Evolutionary conservation across 2,797 vertebrate species (phyloP), one percentile per base, ranked within the genome.

Genomic region (Danio jaintianensis): DNA sequence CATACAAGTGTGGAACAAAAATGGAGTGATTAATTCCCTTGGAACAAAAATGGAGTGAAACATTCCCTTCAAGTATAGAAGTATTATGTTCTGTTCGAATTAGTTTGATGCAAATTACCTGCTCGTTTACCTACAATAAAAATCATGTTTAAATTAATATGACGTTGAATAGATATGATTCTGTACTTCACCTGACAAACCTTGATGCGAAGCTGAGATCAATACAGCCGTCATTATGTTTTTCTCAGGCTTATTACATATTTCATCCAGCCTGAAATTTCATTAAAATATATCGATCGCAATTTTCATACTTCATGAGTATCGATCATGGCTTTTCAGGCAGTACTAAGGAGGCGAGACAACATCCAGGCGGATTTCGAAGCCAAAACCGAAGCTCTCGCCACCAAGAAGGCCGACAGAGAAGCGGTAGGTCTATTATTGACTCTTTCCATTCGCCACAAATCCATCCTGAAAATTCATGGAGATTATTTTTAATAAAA

Each of bases 301-400:
- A 40, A 63, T 71, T 18, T 48, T 75, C 72, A 62, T 75, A 61
- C 42, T 48, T 61, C 42, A 61, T 13, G 16, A 40, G n/a, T 53
- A 71, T 78, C 1, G 56, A 70, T 83, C 22, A 58, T 42, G 55
- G 29, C 42, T 53, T 84, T 79, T 83, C 50, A 99, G 98, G 92
- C 93, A 16, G 96, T 97, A 81, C 89, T 97, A 92, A 96, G 92
- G 89, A 95, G 97, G 83, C 93, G 98, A 92, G 98, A 99, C 93
- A 95, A 95, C 91, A 96, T 98, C 84, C 98, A 99, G 91, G 92
- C 94, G 0, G 96, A 98, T 82, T 93, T 95, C 0, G 96, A 99
- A 84, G 92, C 93, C 84, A 98, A 92, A 93, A 92, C 91, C 3
- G 96, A 98, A 74, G 90, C 94, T 61, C 86, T 97, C 85, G 88